Conservation (phyloP, 2,113 vertebrate genomes). For the Gallinago jamesoni region DNA sequence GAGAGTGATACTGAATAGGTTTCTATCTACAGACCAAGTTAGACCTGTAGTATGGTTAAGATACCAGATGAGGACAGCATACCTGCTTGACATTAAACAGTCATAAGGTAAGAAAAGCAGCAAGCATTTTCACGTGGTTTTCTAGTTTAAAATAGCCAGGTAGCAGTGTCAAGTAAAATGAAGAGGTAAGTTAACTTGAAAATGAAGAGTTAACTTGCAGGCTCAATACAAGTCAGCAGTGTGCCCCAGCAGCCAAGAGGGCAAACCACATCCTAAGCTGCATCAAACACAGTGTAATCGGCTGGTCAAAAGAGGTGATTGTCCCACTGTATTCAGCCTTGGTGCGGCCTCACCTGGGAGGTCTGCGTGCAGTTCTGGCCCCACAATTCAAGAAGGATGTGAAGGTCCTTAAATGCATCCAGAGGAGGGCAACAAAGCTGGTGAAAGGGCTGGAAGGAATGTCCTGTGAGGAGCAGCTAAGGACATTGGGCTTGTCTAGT, state of each 20-base stretch:
- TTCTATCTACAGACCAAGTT: not conserved
- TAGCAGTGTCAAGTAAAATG: not conserved
- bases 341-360: not conserved
- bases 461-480: not conserved
- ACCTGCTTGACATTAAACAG: not conserved
- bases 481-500: not conserved
- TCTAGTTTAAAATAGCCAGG: not conserved
- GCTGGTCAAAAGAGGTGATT: not conserved
- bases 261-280: not conserved
- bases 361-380: not conserved
- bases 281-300: not conserved
- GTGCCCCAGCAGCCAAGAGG: not conserved
- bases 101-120: not conserved
- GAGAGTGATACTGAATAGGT: not conserved
- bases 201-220: not conserved
- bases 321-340: not conserved
- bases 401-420: not conserved
- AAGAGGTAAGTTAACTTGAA: too few relatives aligned
- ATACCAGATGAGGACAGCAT: not conserved
- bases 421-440: not conserved
- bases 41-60: not conserved
- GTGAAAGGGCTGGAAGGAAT: not conserved
- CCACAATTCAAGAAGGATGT: not conserved
- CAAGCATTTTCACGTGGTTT: not conserved
- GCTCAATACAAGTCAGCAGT: not conserved